Conservation (phyloP, 2,113 vertebrate genomes). For the Cyanocitta stelleri region DNA sequence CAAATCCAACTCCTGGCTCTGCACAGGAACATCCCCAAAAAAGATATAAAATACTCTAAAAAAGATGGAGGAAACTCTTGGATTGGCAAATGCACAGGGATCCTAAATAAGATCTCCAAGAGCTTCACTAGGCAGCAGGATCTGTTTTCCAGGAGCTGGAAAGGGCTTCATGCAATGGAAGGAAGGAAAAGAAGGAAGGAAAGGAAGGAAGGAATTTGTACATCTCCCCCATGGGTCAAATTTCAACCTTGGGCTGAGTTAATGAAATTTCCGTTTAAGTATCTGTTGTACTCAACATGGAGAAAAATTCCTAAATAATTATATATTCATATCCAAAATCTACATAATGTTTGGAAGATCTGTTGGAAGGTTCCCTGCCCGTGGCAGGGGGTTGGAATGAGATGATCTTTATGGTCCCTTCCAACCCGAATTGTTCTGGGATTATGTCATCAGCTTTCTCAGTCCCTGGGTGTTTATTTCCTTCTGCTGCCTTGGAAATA, state of each 20-base stretch:
- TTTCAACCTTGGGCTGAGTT: neutral
- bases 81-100: neutral
- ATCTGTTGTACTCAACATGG: neutral
- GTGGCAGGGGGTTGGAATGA: neutral
- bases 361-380: neutral
- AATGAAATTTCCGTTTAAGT: neutral
- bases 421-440: neutral
- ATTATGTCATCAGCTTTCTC: neutral
- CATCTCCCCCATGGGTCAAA: neutral
- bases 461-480: neutral
- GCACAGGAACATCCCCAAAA: neutral
- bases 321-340: neutral
- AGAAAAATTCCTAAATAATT: neutral
- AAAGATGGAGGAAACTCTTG: neutral
- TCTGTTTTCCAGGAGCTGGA: fast-evolving
- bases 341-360: neutral
- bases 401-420: neutral
- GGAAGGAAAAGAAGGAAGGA: neutral
- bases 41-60: neutral
- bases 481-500: neutral
- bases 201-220: neutral
- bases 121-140: neutral
- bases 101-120: neutral
- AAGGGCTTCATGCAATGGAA: neutral
- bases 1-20: neutral